phyloP scores from a whole-genome alignment of 2,888 invertebrate genomes.

The Linyphia triangularis region DNA sequence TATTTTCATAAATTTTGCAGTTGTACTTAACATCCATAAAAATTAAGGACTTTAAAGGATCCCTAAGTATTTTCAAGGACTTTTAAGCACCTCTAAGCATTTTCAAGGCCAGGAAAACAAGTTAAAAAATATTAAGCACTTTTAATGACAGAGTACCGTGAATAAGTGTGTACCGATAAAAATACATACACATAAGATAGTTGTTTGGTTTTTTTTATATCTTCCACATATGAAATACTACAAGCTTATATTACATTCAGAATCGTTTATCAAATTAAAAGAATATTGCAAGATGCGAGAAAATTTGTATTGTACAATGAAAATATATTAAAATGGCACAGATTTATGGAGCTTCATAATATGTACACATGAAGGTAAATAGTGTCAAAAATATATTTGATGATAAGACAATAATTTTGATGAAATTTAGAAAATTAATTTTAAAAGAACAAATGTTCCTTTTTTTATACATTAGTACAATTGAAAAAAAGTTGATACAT shows the following conservation, averaged over 20 bases:
- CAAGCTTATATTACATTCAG: slow-evolving; percentile 16
- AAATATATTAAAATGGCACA: slow-evolving; percentile 40
- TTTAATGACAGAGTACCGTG: too few species aligned
- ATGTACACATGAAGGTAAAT: slow-evolving; percentile 46
- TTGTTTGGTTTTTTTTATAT: neutral
- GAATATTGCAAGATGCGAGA: slow-evolving; percentile 7
- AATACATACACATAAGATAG: neutral
- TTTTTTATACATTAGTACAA: slow-evolving; percentile 6
- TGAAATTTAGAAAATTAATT: slow-evolving; percentile 32
- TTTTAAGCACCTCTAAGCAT: neutral
- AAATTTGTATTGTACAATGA: slow-evolving; percentile 33
- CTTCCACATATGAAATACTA: slow-evolving; percentile 26
- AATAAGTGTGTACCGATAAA: too few species aligned
- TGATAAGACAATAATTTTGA: slow-evolving; percentile 7
- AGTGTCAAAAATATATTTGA: slow-evolving; percentile 35
- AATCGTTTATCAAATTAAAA: slow-evolving; percentile 25
- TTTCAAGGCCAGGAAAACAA: neutral
- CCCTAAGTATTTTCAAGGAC: neutral
- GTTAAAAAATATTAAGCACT: neutral
- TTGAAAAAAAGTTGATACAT: neutral
- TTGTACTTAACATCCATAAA: neutral
- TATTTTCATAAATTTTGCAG: too few species aligned
- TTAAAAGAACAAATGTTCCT: slow-evolving; percentile 21
- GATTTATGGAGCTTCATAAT: slow-evolving; percentile 15
- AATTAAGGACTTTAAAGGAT: neutral